These are phyloP conservation scores for Albula goreensis DNA, from an alignment of 2,113 vertebrate species.

Conservation along the genomic window DNA sequence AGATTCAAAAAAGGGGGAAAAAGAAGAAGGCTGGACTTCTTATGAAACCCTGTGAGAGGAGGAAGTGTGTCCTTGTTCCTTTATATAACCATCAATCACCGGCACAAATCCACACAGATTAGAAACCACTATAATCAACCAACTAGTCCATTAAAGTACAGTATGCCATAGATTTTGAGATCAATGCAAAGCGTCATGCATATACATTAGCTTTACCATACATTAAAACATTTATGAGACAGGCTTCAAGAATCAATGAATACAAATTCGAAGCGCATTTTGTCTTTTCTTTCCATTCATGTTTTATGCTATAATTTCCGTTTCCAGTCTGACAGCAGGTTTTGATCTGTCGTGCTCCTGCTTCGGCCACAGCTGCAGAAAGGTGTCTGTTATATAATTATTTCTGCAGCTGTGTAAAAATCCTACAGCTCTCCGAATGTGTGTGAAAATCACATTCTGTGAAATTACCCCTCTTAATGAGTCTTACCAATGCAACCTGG, in stretches of 20 bases:
- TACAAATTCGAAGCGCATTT: not conserved
- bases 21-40: not conserved
- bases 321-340: constrained; percentile 50
- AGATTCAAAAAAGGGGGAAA: not conserved
- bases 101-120: constrained; percentile 56
- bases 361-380: not conserved
- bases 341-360: not conserved
- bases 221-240: constrained; percentile 53
- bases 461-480: constrained; percentile 75
- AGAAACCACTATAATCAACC: constrained; percentile 67
- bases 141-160: constrained; percentile 68
- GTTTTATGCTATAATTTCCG: constrained; percentile 20
- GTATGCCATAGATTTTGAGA: constrained; percentile 67
- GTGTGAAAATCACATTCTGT: constrained; percentile 32
- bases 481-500: constrained; percentile 84
- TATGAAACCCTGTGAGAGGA: not conserved
- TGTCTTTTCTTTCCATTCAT: constrained; percentile 47
- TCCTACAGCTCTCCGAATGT: not conserved
- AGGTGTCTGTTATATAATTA: constrained; percentile 3
- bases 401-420: not conserved
- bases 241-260: constrained; percentile 41
- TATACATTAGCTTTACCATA: constrained; percentile 51
- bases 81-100: constrained; percentile 53
- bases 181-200: constrained; percentile 63
- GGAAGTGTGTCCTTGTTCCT: not conserved